Percentiles rank a stretch among this genome's conserved stretches.
These are phyloP conservation scores for Cyanoderma ruficeps DNA, from an alignment of 2,113 vertebrate genomes.

Conservation along the genomic window DNA sequence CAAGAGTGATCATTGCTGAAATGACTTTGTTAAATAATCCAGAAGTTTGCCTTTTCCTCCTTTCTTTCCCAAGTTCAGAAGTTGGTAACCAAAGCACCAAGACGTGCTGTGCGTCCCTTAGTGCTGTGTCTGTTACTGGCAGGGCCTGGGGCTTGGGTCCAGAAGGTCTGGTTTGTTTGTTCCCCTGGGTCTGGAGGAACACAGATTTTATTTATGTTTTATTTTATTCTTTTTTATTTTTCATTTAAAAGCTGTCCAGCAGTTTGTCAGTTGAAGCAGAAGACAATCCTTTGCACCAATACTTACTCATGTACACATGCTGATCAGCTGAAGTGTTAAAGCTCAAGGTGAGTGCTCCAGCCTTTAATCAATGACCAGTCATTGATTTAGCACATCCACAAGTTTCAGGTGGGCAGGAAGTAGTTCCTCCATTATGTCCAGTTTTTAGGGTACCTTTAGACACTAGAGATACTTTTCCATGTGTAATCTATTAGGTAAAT, in stretches of 20 bases:
- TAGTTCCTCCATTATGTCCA: background rate
- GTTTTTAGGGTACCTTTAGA: background rate
- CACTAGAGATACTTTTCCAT: background rate
- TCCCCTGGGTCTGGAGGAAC: background rate
- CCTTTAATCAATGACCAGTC: background rate
- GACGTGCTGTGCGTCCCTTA: background rate
- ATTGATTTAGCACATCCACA: background rate
- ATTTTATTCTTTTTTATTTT: background rate
- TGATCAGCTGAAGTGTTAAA: background rate
- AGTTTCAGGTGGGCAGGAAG: background rate
- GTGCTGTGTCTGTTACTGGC: background rate
- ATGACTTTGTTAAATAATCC: background rate
- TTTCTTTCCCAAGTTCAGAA: background rate
- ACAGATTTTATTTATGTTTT: background rate
- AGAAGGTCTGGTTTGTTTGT: background rate
- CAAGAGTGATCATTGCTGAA: background rate
- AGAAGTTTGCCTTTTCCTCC: background rate
- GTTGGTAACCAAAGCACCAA: background rate
- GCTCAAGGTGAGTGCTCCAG: background rate
- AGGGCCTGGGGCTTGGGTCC: background rate
- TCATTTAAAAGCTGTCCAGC: background rate
- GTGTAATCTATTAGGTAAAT: background rate
- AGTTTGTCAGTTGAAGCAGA: background rate
- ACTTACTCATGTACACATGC: background rate
- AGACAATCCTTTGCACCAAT: background rate